Conservation (phyloP, 2,888 invertebrate genomes). For the Papilio elwesi region DNA sequence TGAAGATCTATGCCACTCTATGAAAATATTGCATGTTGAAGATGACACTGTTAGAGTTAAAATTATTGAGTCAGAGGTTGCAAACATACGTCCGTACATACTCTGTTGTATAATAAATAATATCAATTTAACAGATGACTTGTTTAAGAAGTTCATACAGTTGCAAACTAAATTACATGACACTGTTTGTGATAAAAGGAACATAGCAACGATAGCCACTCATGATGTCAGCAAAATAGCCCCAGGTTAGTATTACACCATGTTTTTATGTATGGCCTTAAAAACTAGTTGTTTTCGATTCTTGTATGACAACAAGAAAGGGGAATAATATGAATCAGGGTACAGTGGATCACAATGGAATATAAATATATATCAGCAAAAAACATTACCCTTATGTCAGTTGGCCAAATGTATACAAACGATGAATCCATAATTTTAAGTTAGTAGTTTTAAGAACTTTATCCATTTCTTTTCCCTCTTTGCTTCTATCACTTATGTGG, state of each 20-base stretch:
- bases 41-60: slow-evolving; percentile 80
- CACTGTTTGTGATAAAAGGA: slow-evolving; percentile 90
- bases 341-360: too few species aligned
- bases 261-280: background rate
- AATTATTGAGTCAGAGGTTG: slow-evolving; percentile 83
- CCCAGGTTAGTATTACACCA: slow-evolving; percentile 68
- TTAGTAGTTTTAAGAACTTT: too few species aligned
- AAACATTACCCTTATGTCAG: too few species aligned
- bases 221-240: slow-evolving; percentile 89
- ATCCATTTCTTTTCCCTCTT: too few species aligned
- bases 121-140: slow-evolving; percentile 84
- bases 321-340: too few species aligned
- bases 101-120: slow-evolving; percentile 89
- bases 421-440: too few species aligned
- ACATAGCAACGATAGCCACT: slow-evolving; percentile 91
- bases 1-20: slow-evolving; percentile 66
- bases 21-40: slow-evolving; percentile 77
- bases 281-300: too few species aligned
- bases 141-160: slow-evolving; percentile 91
- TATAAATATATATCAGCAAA: too few species aligned
- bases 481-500: too few species aligned
- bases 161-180: slow-evolving; percentile 91
- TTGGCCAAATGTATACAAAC: too few species aligned
- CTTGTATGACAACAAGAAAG: too few species aligned
- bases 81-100: slow-evolving; percentile 87